Evolutionary conservation across 2,113 vertebrate genomes (phyloP).

Genomic region (Myotis brandtii): DNA sequence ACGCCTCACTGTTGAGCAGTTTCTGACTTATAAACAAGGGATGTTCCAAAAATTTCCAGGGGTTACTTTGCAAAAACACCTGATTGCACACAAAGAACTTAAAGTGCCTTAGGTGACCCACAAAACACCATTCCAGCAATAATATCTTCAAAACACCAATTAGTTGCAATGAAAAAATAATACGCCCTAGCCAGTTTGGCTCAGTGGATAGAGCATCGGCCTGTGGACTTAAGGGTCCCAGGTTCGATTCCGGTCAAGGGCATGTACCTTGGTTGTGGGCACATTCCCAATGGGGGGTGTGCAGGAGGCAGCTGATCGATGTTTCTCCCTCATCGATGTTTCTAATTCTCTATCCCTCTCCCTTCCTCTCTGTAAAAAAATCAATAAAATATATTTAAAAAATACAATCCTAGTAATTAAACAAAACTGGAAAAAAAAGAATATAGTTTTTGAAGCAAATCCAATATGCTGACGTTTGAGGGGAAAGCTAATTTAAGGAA

Average conservation of each 20-base stretch:
- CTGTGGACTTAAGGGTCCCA: too few species aligned
- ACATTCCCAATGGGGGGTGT: too few species aligned
- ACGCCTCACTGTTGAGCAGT: not conserved
- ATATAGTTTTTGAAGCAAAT: not conserved
- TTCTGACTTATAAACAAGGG: not conserved
- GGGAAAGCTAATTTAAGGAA: not conserved
- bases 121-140: not conserved
- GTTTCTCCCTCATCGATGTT: too few species aligned
- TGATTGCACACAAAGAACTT: not conserved
- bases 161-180: not conserved
- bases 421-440: not conserved
- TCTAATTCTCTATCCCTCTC: too few species aligned
- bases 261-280: too few species aligned
- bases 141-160: not conserved
- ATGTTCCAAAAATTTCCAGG: not conserved
- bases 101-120: not conserved
- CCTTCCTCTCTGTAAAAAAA: too few species aligned
- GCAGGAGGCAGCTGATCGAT: too few species aligned
- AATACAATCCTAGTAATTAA: not conserved
- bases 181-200: too few species aligned
- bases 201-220: too few species aligned
- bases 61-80: not conserved
- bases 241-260: too few species aligned
- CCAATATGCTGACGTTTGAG: not conserved
- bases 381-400: too few species aligned